Evolutionary conservation across 1,140 invertebrate genomes (phyloP).

Genomic region (Drosophila ananassae): DNA sequence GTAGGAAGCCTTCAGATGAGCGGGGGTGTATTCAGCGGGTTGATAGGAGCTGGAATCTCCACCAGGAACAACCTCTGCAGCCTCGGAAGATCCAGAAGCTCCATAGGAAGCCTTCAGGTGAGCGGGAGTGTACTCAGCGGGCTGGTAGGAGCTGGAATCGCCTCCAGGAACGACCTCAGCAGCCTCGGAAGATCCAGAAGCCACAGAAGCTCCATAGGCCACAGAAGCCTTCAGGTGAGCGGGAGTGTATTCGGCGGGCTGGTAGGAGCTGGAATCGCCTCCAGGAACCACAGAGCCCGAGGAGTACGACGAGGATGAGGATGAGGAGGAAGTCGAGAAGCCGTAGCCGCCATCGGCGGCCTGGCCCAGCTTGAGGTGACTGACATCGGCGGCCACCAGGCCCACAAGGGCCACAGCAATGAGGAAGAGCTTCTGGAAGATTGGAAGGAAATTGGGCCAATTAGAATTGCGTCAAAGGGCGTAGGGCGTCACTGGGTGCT

Average conservation of each 20-base stretch:
- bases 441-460: background rate
- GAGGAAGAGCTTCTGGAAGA: conserved; percentile 59
- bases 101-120: conserved; percentile 2
- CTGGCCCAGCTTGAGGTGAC: conserved; percentile 53
- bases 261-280: conserved; percentile 21
- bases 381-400: conserved; percentile 66
- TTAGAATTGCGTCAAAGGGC: background rate
- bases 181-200: background rate
- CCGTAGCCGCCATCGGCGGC: conserved; percentile 53
- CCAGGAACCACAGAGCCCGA: conserved; percentile 14
- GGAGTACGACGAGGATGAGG: conserved; percentile 12
- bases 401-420: conserved; percentile 58
- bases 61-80: no score
- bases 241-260: conserved; percentile 26
- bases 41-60: conserved; percentile 20
- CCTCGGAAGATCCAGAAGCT: background rate
- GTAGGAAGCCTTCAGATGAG: background rate
- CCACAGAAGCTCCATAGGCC: background rate
- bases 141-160: conserved; percentile 28
- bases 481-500: background rate
- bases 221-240: conserved; percentile 6
- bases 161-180: conserved; percentile 18
- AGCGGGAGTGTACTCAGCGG: conserved; percentile 19
- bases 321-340: conserved; percentile 15
- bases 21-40: conserved; percentile 19